Evolutionary conservation across 2,113 vertebrate species (phyloP), one percentile per base, ranked within the genome.

Genomic region (Salvelinus fontinalis): DNA sequence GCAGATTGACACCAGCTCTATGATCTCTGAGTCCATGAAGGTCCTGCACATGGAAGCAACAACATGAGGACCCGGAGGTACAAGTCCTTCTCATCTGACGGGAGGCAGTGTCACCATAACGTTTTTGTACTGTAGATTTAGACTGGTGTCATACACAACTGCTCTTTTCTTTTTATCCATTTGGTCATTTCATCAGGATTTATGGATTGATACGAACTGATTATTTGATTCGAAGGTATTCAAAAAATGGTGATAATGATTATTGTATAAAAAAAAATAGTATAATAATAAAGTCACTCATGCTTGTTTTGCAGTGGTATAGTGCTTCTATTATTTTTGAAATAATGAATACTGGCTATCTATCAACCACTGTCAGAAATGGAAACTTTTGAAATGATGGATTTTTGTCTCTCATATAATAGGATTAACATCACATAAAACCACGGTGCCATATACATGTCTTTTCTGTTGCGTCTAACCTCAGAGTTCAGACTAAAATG

Each of bases 41-140:
- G 92, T 97, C 81, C 93, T 99, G 77, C 97, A 96, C 86, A 97
- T 99, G 97, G 97, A 99, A 70, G 95, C 96, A 3, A 95, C 91
- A 70, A 95, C 97, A 75, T 98, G 94, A 94, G 24, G 3, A 1
- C 29, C n/a, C n/a, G 65, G 1, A 16, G 0, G 5, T 31, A 16
- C 13, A 64, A 26, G 26, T 12, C 22, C n/a, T 13, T 49, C 57
- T 62, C 27, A 22, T 48, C 11, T 34, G 22, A 74, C 60, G 16
- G n/a, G n/a, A 64, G n/a, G 54, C 0, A 1, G 2, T 49, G 34
- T 62, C 26, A 67, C 67, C 20, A 51, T 71, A 22, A 31, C 6
- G 27, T 48, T 77, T 81, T 73, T 74, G 22, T 69, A 54, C 83
- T 83, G 67, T 78, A 73, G 44, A 54, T 20, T n/a, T 59, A 27